Base-by-base conservation (phyloP, 2,113 vertebrate species). In the Dromaius novaehollandiae region DNA sequence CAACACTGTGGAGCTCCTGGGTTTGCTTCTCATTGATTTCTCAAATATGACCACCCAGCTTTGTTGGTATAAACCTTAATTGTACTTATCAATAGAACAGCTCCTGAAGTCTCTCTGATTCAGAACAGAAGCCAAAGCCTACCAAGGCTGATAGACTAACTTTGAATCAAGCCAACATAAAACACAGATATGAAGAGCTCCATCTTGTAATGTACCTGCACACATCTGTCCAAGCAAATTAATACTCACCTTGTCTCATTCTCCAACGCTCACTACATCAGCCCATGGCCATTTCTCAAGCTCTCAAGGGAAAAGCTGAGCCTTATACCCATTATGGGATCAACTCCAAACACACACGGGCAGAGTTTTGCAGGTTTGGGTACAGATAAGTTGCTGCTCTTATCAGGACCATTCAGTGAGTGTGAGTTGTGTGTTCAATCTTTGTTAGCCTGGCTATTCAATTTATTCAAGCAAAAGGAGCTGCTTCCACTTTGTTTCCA, bases 401-500 rank as follows among this genome's bases (percentile, higher is more conserved):
- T 69, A 88, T 71, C 82, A 82, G 64, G 44, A 50, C 68, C 15
- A 2, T 7, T 42, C 61, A 81, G 68, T 30, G 48, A 74, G n/a
- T 88, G 44, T 32, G 18, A 88, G 91, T 68, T 93, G 74, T 60
- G 70, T 51, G 68, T 91, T 97, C 96, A 69, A 30, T 93, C 88
- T 96, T 93, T 94, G 32, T 92, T 94, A 96, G 74, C 10, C 84
- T 80, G 86, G 78, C 89, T 96, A 80, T 90, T 97, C 92, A 95
- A 95, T 97, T 97, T 96, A 95, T 82, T 95, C 93, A 93, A 87
- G 79, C 85, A 89, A 96, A 98, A 96, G 61, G 53, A 97, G 94
- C 93, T 94, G 85, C 84, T 97, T 77, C 89, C 79, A 83, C 94
- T 91, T 83, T 0, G 97, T 98, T 98, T 97, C 98, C 96, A 98